Percentiles rank a stretch among this genome's conserved stretches.
phyloP scores from a whole-genome alignment of 2,797 vertebrate genomes.

The Smutsia gigantea region DNA sequence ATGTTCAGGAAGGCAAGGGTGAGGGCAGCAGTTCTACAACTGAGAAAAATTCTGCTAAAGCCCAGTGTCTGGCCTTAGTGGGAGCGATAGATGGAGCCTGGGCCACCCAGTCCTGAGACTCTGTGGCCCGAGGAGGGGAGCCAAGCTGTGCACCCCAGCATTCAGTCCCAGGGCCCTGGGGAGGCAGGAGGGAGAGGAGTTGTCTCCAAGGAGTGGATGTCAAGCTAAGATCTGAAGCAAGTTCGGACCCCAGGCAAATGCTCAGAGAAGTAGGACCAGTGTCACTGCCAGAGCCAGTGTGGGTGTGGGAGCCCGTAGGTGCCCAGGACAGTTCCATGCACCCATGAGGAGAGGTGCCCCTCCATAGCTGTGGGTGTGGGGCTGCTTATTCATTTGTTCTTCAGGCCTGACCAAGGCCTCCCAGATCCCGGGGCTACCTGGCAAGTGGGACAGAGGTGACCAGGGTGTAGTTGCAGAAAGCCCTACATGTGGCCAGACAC shows the following conservation, averaged over 20 bases:
- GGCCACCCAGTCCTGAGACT: not conserved
- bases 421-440: not conserved
- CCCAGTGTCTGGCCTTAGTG: not conserved
- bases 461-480: not conserved
- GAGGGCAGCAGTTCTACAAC: not conserved
- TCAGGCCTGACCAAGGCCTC: too few species aligned
- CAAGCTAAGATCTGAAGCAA: not conserved
- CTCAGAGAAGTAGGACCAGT: not conserved
- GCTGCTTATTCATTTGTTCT: not conserved
- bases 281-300: not conserved
- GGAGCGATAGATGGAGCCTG: not conserved
- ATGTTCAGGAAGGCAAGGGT: not conserved
- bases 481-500: not conserved
- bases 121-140: too few species aligned
- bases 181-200: not conserved
- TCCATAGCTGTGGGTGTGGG: too few species aligned
- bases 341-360: not conserved
- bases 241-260: not conserved
- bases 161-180: not conserved
- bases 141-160: not conserved
- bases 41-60: not conserved
- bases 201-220: fast-evolving
- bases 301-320: not conserved
- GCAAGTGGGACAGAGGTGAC: not conserved
- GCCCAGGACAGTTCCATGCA: not conserved